Percentiles rank a stretch among this genome's conserved stretches.
These are phyloP conservation scores for Pachydiplax longipennis DNA, from an alignment of 2,888 invertebrate species.

Conservation along the genomic window DNA sequence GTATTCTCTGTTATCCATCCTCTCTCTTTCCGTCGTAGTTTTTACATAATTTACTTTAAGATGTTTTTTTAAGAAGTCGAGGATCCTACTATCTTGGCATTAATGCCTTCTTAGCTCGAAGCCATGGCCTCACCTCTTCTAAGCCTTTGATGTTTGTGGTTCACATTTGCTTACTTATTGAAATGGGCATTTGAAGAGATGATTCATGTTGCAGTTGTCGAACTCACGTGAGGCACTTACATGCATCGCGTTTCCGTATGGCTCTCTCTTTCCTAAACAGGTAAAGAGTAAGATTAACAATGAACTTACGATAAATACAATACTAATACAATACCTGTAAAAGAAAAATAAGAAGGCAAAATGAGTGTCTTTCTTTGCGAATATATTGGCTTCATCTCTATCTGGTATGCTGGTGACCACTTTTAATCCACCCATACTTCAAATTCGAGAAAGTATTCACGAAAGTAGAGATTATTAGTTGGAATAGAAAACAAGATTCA, in stretches of 20 bases:
- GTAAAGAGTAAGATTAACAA: neutral
- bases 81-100: neutral
- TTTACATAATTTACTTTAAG: no score
- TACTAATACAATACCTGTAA: no score
- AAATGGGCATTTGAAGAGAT: neutral
- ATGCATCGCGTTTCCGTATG: neutral
- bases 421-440: no score
- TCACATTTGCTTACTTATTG: neutral
- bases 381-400: neutral
- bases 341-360: neutral
- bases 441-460: no score
- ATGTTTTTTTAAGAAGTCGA: neutral
- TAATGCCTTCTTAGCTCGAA: neutral
- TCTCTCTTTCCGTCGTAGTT: no score
- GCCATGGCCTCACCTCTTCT: neutral
- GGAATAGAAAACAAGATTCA: no score
- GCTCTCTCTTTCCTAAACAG: neutral
- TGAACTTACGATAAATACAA: neutral
- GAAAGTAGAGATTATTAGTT: no score
- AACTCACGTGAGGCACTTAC: neutral
- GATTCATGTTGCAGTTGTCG: neutral
- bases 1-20: no score
- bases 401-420: no score
- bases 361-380: neutral
- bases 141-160: neutral